phyloP scores from a whole-genome alignment of 1,140 invertebrate genomes.

The Wiebesia pumilae region DNA sequence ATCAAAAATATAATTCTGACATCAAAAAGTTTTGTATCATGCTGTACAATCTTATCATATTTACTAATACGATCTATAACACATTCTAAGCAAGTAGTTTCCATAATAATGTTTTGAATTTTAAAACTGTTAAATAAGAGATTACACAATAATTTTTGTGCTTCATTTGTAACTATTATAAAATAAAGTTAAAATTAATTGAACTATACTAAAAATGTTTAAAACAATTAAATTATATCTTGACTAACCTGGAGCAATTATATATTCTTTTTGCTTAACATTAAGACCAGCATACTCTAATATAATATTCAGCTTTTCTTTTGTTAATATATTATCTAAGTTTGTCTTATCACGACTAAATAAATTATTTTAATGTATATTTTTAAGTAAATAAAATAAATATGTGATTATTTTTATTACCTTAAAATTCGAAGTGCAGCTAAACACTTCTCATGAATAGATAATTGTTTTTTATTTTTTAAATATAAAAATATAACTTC shows the following conservation, averaged over 20 bases:
- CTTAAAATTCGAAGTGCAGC: slow-evolving; percentile 77
- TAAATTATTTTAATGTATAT: neutral
- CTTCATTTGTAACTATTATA: slow-evolving; percentile 82
- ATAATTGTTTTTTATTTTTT: slow-evolving; percentile 65
- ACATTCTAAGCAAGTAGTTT: slow-evolving; percentile 83
- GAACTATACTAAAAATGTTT: slow-evolving; percentile 24
- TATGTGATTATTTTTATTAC: slow-evolving; percentile 60
- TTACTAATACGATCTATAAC: slow-evolving; percentile 84
- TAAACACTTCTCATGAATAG: slow-evolving; percentile 73
- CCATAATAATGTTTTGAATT: slow-evolving; percentile 81
- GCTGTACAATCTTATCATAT: slow-evolving; percentile 77
- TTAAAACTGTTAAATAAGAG: slow-evolving; percentile 87
- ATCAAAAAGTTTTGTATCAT: slow-evolving; percentile 89
- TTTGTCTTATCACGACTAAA: slow-evolving; percentile 84
- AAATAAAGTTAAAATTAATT: slow-evolving; percentile 61
- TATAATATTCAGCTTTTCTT: slow-evolving; percentile 80
- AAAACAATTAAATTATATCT: neutral
- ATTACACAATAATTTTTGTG: slow-evolving; percentile 93
- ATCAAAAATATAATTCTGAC: slow-evolving; percentile 92
- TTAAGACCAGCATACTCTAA: slow-evolving; percentile 79
- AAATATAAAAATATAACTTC: slow-evolving; percentile 74
- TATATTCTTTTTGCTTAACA: slow-evolving; percentile 32
- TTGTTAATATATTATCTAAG: slow-evolving; percentile 81
- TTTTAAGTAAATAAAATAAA: slow-evolving; percentile 51
- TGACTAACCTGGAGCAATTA: slow-evolving; percentile 25